These are phyloP conservation scores for Monoplex corrugatus DNA, from an alignment of 2,888 invertebrate species.

Conservation along the genomic window DNA sequence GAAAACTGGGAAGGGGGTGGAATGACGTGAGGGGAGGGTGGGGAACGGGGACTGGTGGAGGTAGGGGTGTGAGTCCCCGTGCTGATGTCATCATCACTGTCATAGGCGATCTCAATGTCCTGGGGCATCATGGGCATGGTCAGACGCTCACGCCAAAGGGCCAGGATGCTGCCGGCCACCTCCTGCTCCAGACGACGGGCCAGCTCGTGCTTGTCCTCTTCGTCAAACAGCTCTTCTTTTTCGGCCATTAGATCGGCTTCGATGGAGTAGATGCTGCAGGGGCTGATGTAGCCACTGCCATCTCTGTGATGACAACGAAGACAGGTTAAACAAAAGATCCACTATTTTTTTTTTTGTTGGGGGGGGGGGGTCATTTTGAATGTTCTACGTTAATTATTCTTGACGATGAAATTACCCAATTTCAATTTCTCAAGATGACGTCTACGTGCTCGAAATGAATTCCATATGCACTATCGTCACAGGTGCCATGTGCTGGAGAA, in stretches of 20 bases:
- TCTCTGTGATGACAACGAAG: slow-evolving; percentile 37
- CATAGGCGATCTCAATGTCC: slow-evolving; percentile 57
- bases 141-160: slow-evolving; percentile 58
- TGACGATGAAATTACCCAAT: too few relatives aligned
- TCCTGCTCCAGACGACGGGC: slow-evolving; percentile 59
- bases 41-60: slow-evolving; percentile 50
- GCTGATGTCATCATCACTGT: slow-evolving; percentile 57
- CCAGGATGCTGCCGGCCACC: slow-evolving; percentile 58
- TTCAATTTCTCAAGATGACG: too few relatives aligned
- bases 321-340: too few relatives aligned
- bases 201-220: slow-evolving; percentile 57
- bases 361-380: too few relatives aligned
- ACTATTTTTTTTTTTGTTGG: too few relatives aligned
- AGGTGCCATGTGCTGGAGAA: too few relatives aligned
- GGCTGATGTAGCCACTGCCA: slow-evolving; percentile 55
- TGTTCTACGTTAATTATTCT: too few relatives aligned
- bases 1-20: slow-evolving; percentile 3
- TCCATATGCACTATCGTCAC: too few relatives aligned
- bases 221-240: slow-evolving; percentile 51
- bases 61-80: slow-evolving; percentile 45
- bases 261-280: slow-evolving; percentile 56
- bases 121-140: slow-evolving; percentile 49
- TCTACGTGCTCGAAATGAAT: too few relatives aligned
- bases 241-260: slow-evolving; percentile 58
- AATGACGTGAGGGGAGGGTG: slow-evolving; percentile 47